Evolutionary conservation across 2,113 vertebrate genomes (phyloP), one percentile per base, ranked within the genome.

Genomic region (Ochotona princeps): DNA sequence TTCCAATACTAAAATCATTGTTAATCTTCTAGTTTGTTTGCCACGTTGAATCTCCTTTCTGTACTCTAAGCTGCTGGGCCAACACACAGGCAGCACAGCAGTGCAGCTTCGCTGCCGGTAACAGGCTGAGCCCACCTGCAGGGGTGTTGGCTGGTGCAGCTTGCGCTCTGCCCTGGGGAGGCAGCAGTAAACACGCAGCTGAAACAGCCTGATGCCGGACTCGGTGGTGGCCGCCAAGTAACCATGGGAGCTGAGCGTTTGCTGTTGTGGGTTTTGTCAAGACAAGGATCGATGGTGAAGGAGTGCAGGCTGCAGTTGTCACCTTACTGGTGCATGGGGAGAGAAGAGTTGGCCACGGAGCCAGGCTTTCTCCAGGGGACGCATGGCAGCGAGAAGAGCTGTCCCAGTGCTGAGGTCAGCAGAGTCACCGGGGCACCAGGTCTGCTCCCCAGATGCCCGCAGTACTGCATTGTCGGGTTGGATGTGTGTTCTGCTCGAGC

Each of bases 341-440:
- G 0, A 13, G 60, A 2, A 28, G 5, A 6, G 14, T 3, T 20
- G 4, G 10, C 15, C 63, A 9, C 21, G 1, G 0, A 1, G 13
- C 35, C 47, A 30, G 65, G 30, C 3, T 35, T 5, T n/a, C 60
- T 54, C 47, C 1, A n/a, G 57, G 76, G 30, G 44, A 10, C 4
- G 26, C 7, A 2, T 8, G 5, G 21, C 9, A 75, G 44, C 3
- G 28, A 35, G 23, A 2, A 15, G 4, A 13, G 12, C 12, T 15
- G 17, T 2, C 35, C 14, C 11, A 35, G 80, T 51, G 7, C 1
- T 30, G 1, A 13, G 20, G 4, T 11, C 49, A 21, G 60, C 28
- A 1, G 47, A 28, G 20, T 30, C 54, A 26, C n/a, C n/a, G 14
- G 1, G 8, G n/a, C 21, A 21, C 0, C 28, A 61, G 8, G 60